These are phyloP conservation scores for Diachasmimorpha longicaudata DNA, from an alignment of 1,140 invertebrate species.

Conservation along the genomic window DNA sequence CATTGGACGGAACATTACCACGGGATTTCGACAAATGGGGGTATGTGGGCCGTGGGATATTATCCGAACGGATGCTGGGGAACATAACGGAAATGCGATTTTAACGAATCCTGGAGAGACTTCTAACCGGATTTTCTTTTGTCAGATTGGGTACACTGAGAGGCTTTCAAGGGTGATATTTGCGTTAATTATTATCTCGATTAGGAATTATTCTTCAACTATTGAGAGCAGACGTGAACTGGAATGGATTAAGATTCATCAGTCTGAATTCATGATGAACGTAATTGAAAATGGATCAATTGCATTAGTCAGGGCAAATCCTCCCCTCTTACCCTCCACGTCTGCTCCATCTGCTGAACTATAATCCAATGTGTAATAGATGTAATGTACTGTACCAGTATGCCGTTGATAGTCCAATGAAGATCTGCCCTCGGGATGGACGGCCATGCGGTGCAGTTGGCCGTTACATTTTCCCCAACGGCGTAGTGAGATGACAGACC, in stretches of 20 bases:
- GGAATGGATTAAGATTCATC: not conserved
- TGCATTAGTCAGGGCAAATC: not conserved
- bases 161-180: not conserved
- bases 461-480: conserved; percentile 52
- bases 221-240: not conserved
- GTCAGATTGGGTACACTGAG: not conserved
- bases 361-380: not conserved
- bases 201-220: too few relatives aligned
- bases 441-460: conserved; percentile 52
- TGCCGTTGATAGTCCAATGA: conserved; percentile 57
- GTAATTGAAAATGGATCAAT: not conserved
- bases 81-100: conserved; percentile 18
- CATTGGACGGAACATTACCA: not conserved
- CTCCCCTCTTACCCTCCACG: not conserved
- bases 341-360: not conserved
- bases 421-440: conserved; percentile 54
- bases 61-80: not conserved
- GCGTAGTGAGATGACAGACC: conserved; percentile 44
- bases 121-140: conserved; percentile 3
- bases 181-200: not conserved
- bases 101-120: conserved; percentile 11
- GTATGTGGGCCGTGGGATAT: not conserved
- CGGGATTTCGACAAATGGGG: conserved; percentile 5
- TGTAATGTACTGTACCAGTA: conserved; percentile 39
- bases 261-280: not conserved